A percentile compares a stretch with the other conserved stretches of the same genome.
Evolutionary conservation across 2,113 vertebrate genomes (phyloP).

Genomic region (Gopherus evgoodei): DNA sequence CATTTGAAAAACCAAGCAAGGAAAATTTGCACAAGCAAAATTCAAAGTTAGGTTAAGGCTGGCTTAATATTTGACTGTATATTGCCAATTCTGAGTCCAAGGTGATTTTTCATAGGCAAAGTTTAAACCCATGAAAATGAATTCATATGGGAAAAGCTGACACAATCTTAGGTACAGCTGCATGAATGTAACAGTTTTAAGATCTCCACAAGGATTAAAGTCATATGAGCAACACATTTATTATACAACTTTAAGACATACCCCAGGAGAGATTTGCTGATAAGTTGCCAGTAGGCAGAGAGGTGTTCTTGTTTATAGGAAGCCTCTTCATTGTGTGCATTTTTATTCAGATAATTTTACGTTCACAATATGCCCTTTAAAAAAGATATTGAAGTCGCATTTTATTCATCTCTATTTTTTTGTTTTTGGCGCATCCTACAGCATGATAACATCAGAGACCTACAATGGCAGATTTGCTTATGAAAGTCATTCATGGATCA

Average conservation of each 20-base stretch:
- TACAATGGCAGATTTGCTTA: neutral
- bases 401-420: neutral
- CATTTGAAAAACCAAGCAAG: neutral
- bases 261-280: neutral
- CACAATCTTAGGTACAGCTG: neutral
- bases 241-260: neutral
- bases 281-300: neutral
- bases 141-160: neutral
- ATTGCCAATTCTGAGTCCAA: neutral
- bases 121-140: neutral
- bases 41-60: neutral
- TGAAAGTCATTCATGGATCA: neutral
- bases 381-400: neutral
- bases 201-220: neutral
- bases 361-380: neutral
- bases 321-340: neutral
- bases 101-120: rapidly evolving
- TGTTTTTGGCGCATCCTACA: neutral
- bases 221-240: neutral
- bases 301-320: neutral
- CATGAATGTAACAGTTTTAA: neutral
- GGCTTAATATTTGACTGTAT: rapidly evolving
- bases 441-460: neutral
- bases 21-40: neutral
- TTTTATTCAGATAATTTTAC: neutral